Base-by-base conservation (phyloP, 1,140 invertebrate species). In the Euglossa dilemma region DNA sequence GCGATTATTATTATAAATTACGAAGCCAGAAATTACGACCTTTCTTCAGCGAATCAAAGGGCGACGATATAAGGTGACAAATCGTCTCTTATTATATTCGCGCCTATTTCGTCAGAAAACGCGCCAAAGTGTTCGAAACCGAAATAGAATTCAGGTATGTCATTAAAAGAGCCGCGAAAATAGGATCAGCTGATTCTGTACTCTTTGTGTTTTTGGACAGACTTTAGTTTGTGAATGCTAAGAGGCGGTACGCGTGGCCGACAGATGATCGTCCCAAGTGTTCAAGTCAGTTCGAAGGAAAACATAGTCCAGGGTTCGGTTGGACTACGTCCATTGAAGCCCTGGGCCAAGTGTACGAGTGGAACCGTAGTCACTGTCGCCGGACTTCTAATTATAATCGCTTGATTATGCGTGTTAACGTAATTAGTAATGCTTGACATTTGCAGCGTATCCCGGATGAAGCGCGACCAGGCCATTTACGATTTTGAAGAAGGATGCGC, bases 311-410 rank as follows among this genome's bases (percentile, higher is more conserved):
- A 75, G 79, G 52, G 66, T 69, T 61, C 63, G 50, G 61, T 82
- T 87, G 87, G 86, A 77, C 11, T n/a, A 20, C 36, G 57, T 66
- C 87, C 87, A 88, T 64, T 67, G 28, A 80, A 80, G 63, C 36
- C 36, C 36, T 74, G 75, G 73, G 83, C 86, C 84, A 88, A 83
- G 63, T 64, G 64, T 80, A 83, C 14, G 71, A 56, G 50, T 67
- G n/a, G 36, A 70, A 63, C 50, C 61, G 45, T 69, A 83, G 59
- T 66, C 74, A 66, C 28, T 73, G 61, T 67, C 64, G 36, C 47
- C 63, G 25, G 28, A 54, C 47, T 43, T 85, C 84, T 88, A 87
- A 87, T 85, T 88, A 82, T 87, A 83, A 87, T 87, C 56, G 23
- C 9, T 67, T 66, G n/a, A 71, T 87, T 75, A 73, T 79, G 4